Evolutionary conservation across 2,888 invertebrate genomes (phyloP).

Genomic region (Allygus modestus): DNA sequence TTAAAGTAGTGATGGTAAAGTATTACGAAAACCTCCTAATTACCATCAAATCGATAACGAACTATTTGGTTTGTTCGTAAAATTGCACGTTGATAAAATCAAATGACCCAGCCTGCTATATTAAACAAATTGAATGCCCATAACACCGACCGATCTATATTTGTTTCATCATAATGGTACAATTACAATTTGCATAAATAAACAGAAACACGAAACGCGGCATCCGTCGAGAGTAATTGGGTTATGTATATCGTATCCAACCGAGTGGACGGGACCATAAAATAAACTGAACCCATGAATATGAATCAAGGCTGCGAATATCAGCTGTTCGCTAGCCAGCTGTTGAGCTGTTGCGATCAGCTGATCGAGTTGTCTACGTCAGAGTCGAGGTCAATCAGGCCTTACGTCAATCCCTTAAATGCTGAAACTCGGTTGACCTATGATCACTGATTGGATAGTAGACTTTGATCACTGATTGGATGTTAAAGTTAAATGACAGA

Average conservation of each 20-base stretch:
- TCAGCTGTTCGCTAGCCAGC: neutral
- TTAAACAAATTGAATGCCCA: slow-evolving; percentile 25
- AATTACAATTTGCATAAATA: slow-evolving; percentile 17
- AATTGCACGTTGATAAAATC: too few relatives aligned
- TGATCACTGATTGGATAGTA: too few relatives aligned
- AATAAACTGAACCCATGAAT: slow-evolving; percentile 4
- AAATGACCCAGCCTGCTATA: too few relatives aligned
- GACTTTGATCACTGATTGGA: too few relatives aligned
- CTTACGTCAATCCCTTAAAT: neutral
- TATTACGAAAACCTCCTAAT: too few relatives aligned
- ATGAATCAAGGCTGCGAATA: neutral
- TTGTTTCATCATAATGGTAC: neutral
- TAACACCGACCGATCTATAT: neutral
- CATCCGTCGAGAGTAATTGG: neutral
- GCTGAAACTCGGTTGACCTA: neutral
- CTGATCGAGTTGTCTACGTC: neutral
- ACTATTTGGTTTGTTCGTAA: too few relatives aligned
- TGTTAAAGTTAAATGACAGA: too few relatives aligned
- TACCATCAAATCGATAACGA: too few relatives aligned
- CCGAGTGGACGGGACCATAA: neutral
- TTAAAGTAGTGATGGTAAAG: too few relatives aligned
- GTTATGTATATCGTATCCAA: neutral
- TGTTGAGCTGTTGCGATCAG: slow-evolving; percentile 8
- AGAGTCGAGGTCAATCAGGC: neutral
- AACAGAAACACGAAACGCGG: neutral